Conservation (phyloP, 1,140 invertebrate species). For the Tribolium madens region DNA sequence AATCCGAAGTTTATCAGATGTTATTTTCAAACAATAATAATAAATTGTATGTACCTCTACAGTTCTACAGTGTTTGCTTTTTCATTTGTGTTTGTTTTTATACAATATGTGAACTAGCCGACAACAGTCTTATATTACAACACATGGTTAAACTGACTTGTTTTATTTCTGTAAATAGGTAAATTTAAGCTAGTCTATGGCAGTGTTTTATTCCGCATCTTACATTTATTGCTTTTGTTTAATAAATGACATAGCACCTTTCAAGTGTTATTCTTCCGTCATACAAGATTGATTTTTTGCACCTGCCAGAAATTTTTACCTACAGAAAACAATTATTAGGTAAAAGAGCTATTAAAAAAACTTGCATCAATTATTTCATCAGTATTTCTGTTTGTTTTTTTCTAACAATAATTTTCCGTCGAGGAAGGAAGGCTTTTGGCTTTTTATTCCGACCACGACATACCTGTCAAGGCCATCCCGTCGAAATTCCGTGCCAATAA, state of each 20-base stretch:
- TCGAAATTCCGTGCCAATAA: constrained; percentile 45
- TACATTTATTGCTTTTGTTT: not conserved
- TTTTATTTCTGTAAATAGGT: too few species aligned
- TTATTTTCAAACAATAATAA: not conserved
- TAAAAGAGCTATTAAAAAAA: not conserved
- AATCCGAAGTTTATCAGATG: not conserved
- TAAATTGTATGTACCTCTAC: not conserved
- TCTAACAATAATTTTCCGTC: not conserved
- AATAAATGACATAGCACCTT: not conserved
- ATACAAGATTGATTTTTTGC: not conserved
- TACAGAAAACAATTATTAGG: not conserved
- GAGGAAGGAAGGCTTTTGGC: constrained; percentile 21
- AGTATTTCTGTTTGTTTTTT: not conserved
- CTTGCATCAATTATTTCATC: not conserved
- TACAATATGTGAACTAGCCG: too few species aligned
- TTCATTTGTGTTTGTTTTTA: too few species aligned
- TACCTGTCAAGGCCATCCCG: constrained; percentile 41
- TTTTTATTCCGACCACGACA: constrained; percentile 30
- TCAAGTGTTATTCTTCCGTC: not conserved
- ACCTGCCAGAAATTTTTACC: not conserved
- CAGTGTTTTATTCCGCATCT: too few species aligned
- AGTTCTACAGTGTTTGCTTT: not conserved
- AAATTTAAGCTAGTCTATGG: too few species aligned
- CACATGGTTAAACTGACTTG: too few species aligned
- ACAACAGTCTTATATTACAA: too few species aligned